Conservation (phyloP, 2,888 invertebrate genomes). For the Emmelina monodactyla region DNA sequence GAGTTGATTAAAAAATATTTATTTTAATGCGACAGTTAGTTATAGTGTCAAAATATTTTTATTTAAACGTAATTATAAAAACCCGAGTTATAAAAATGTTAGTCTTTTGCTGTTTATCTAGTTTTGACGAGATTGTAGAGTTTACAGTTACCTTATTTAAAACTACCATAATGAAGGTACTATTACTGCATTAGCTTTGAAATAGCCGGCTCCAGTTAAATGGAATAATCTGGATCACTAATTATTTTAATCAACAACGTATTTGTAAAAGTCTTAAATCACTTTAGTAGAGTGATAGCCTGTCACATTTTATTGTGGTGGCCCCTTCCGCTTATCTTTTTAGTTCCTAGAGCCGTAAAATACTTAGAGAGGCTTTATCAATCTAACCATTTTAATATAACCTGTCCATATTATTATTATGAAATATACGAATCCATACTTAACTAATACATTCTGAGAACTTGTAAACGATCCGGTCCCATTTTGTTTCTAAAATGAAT, state of each 20-base stretch:
- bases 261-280: conserved; percentile 22
- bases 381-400: conserved; percentile 11
- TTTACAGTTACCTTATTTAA: too few relatives aligned
- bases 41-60: too few relatives aligned
- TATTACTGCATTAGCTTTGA: too few relatives aligned
- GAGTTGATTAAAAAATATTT: too few relatives aligned
- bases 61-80: too few relatives aligned
- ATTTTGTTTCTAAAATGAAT: conserved; percentile 43
- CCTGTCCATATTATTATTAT: conserved; percentile 25
- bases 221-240: background rate
- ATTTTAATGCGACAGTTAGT: too few relatives aligned
- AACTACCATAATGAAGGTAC: too few relatives aligned
- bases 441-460: conserved; percentile 39
- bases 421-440: conserved; percentile 34
- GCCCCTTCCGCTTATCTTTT: conserved; percentile 23
- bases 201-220: conserved; percentile 11
- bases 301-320: conserved; percentile 50
- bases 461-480: conserved; percentile 44
- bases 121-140: too few relatives aligned
- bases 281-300: conserved; percentile 38
- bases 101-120: too few relatives aligned
- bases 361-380: conserved; percentile 46
- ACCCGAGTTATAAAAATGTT: too few relatives aligned
- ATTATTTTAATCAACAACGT: conserved; percentile 15
- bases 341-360: conserved; percentile 39